Conservation (phyloP, 2,888 invertebrate genomes). For the Sylvicola cinctus region DNA sequence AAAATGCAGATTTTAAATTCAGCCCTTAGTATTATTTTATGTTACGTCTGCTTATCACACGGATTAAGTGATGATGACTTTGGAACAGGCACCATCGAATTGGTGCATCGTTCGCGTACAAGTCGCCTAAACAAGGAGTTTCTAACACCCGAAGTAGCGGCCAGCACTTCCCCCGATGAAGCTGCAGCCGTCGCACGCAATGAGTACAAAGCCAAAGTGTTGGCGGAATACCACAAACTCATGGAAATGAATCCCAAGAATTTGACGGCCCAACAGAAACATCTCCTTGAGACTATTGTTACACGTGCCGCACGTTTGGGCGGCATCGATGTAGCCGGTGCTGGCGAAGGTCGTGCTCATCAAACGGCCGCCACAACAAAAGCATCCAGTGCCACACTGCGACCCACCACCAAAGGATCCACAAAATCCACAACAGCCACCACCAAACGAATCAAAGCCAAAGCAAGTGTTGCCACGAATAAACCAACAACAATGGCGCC, state of each 20-base stretch:
- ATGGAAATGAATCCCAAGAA: constrained; percentile 14
- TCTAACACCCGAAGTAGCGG: constrained; percentile 1
- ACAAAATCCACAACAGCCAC: not conserved
- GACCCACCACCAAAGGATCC: not conserved
- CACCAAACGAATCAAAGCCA: too few species aligned
- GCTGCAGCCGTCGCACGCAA: constrained; percentile 12
- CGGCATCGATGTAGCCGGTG: not conserved
- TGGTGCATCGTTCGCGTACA: too few species aligned
- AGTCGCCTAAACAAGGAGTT: constrained; percentile 1
- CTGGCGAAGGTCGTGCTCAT: not conserved
- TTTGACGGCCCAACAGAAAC: constrained; percentile 23
- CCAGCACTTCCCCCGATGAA: not conserved
- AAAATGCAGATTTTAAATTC: too few species aligned
- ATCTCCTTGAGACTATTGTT: constrained; percentile 23
- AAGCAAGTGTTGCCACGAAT: too few species aligned
- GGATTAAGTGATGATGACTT: too few species aligned
- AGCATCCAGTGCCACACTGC: not conserved
- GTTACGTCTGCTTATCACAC: too few species aligned
- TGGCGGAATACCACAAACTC: constrained; percentile 21
- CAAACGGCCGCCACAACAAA: not conserved
- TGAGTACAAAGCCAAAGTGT: too few species aligned
- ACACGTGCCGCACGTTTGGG: constrained; percentile 20
- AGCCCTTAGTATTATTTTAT: too few species aligned
- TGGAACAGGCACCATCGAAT: too few species aligned
- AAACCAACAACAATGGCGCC: too few species aligned